Evolutionary conservation across 2,797 vertebrate species (phyloP), one percentile per base, ranked within the genome.

Genomic region (Tympanoctomys barrerae): DNA sequence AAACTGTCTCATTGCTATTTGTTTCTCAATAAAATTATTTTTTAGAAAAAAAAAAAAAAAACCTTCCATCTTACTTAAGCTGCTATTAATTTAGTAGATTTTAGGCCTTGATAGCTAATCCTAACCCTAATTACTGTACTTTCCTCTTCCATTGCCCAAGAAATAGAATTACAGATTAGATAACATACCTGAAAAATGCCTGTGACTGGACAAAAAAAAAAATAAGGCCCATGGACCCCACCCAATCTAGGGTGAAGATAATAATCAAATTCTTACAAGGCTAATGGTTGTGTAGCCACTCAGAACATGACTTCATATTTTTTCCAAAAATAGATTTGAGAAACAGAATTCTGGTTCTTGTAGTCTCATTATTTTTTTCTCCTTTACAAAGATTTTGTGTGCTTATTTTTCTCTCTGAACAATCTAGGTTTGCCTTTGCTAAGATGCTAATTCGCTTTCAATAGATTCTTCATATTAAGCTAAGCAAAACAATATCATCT

Each of bases 401-500:
- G 46, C 18, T 78, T 7, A 33, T 82, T 89, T 91, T 85, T 89
- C 70, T 94, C 62, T 87, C 66, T 91, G 61, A 87, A 83, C 57
- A 84, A 84, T 81, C 59, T 49, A 90, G 1, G 21, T 78, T n/a
- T 90, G 24, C 52, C 39, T 3, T 22, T 93, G 70, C 26, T 79
- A 68, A 39, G 24, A 77, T 75, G 46, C 68, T 85, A 62, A 86
- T 86, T 96, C 79, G 28, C 42, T 78, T 83, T 94, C 81, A 92
- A 94, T 33, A 88, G 77, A 71, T 87, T 94, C 52, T 39, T 83
- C 75, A 11, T 70, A 52, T 71, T 90, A 91, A 82, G 42, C 36
- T 66, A 62, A 79, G 57, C 49, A 92, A 91, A 94, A 88, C 28
- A 13, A 3, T 68, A 89, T 83, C 80, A 93, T 83, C 49, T 52